Conservation (phyloP, 2,113 vertebrate species). For the Notothenia rossii region DNA sequence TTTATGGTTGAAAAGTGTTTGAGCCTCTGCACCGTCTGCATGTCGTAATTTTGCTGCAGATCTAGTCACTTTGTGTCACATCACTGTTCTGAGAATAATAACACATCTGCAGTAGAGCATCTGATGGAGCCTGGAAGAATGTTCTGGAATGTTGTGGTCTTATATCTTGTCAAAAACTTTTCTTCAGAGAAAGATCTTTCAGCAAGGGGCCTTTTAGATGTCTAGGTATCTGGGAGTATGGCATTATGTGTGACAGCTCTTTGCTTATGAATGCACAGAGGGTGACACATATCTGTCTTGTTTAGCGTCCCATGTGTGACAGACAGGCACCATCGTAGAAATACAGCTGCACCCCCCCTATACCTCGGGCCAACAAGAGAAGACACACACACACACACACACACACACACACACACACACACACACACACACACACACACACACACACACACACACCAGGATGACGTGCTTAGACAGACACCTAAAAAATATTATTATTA, state of each 20-base stretch:
- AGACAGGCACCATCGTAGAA: conserved; percentile 2
- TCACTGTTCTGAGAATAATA: not conserved
- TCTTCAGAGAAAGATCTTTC: not conserved
- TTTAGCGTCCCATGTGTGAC: conserved; percentile 20
- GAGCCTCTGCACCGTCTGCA: too few relatives aligned
- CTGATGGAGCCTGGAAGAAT: conserved; percentile 18
- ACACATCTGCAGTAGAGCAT: conserved; percentile 14
- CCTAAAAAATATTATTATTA: too few relatives aligned
- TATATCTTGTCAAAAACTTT: not conserved
- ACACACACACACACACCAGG: not conserved
- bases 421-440: too few relatives aligned
- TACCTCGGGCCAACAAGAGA: conserved; percentile 12
- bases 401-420: too few relatives aligned
- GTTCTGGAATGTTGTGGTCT: conserved; percentile 19
- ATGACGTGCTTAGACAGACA: too few relatives aligned
- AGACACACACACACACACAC: not conserved
- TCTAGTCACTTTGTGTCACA: too few relatives aligned
- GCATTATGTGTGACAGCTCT: not conserved
- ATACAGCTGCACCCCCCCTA: conserved; percentile 3
- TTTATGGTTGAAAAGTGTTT: too few relatives aligned
- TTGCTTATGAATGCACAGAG: conserved; percentile 10
- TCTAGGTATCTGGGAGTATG: not conserved
- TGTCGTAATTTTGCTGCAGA: too few relatives aligned
- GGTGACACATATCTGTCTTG: not conserved
- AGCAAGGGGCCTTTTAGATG: not conserved